These are phyloP conservation scores for Crossoptilon crossoptilon DNA, from an alignment of 2,797 vertebrate species.

Conservation along the genomic window DNA sequence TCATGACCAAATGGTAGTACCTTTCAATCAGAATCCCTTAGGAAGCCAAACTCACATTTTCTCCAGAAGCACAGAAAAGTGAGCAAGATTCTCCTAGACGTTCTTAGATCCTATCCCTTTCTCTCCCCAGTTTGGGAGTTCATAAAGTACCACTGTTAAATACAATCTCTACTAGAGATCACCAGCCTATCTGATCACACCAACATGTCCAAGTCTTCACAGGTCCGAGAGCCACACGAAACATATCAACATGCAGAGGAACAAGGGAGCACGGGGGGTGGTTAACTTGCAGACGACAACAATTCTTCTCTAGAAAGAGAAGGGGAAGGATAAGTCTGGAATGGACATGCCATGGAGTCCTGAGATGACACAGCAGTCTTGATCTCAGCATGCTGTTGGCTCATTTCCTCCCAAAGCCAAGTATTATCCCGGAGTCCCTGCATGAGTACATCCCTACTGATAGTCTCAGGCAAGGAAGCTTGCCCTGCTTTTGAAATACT, in stretches of 20 bases:
- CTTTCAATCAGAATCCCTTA: background rate
- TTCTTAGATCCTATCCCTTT: rapidly evolving
- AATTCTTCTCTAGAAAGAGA: constrained; percentile 10
- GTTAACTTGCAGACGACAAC: background rate
- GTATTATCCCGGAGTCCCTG: background rate
- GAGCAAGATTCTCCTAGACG: background rate
- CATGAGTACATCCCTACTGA: background rate
- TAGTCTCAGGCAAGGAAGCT: background rate
- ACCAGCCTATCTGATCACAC: background rate
- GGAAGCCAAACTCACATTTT: background rate
- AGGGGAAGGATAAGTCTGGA: background rate
- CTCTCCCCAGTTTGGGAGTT: background rate
- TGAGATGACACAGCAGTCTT: constrained; percentile 28
- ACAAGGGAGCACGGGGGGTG: background rate
- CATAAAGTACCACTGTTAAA: background rate
- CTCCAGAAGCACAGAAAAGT: background rate
- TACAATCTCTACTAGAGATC: background rate
- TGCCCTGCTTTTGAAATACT: background rate
- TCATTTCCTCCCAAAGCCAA: constrained; percentile 7
- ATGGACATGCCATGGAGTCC: background rate
- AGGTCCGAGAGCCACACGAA: background rate
- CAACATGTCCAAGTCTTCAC: background rate
- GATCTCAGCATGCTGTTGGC: constrained; percentile 1
- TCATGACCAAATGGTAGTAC: background rate
- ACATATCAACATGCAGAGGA: background rate